Percentiles rank a stretch among this genome's conserved stretches.
Evolutionary conservation across 2,888 invertebrate genomes (phyloP).

Genomic region (Alsophila aescularia): DNA sequence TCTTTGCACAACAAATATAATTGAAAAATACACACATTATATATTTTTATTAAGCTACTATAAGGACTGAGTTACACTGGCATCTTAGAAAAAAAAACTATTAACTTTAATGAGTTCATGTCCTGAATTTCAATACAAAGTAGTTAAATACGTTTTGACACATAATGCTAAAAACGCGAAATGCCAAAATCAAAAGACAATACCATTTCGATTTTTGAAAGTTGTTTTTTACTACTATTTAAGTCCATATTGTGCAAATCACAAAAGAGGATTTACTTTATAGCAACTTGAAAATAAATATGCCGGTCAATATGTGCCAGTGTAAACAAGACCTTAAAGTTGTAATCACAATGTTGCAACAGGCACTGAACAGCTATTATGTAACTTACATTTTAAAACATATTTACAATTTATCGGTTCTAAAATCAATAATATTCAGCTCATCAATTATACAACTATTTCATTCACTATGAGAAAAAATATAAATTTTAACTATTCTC

Average conservation of each 20-base stretch:
- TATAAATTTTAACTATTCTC: slow-evolving; percentile 2
- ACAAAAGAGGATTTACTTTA: no score
- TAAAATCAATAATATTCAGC: slow-evolving; percentile 23
- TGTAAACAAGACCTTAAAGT: slow-evolving; percentile 17
- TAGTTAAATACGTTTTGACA: neutral
- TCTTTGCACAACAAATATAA: slow-evolving; percentile 27
- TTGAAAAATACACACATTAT: slow-evolving; percentile 38
- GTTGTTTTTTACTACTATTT: no score
- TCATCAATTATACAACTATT: slow-evolving; percentile 23
- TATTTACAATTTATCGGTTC: slow-evolving; percentile 50
- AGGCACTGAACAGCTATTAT: slow-evolving; percentile 63
- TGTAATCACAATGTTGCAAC: slow-evolving; percentile 18
- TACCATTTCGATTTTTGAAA: no score
- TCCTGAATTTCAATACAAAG: no score
- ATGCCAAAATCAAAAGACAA: no score
- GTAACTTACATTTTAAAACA: slow-evolving; percentile 45
- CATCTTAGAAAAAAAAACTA: neutral
- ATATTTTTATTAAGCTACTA: slow-evolving; percentile 11
- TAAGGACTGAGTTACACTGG: slow-evolving; percentile 20
- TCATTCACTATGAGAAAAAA: slow-evolving; percentile 7
- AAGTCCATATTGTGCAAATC: no score
- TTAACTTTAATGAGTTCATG: no score
- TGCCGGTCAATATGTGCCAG: slow-evolving; percentile 15
- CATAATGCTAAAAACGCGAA: no score
- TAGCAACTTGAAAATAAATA: no score